These are phyloP conservation scores for Oostethus manadensis DNA, from an alignment of 2,113 vertebrate genomes.

Conservation along the genomic window DNA sequence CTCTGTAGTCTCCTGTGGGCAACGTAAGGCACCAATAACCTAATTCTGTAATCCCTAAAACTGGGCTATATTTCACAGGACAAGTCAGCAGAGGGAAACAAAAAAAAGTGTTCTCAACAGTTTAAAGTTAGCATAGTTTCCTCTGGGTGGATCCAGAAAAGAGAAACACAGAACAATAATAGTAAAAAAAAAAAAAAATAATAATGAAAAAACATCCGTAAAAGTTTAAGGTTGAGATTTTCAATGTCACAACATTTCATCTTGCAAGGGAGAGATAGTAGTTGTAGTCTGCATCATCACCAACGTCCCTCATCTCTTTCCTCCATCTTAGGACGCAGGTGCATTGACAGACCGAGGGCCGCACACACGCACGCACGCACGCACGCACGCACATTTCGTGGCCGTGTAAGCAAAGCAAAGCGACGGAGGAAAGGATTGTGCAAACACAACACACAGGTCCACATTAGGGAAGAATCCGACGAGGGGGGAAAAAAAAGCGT, in stretches of 20 bases:
- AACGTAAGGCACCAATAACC: constrained; percentile 58
- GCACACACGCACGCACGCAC: constrained; percentile 25
- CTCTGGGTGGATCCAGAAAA: not conserved
- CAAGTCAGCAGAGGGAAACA: constrained; percentile 31
- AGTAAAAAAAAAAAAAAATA: not conserved
- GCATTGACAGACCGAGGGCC: constrained; percentile 61
- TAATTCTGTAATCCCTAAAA: constrained; percentile 60
- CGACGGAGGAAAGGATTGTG: not conserved
- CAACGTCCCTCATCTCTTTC: constrained; percentile 64
- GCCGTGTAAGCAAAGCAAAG: constrained; percentile 49
- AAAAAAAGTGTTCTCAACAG: not conserved
- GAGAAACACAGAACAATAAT: not conserved
- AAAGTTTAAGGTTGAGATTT: too few species aligned
- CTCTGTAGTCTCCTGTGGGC: constrained; percentile 14
- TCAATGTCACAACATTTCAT: not conserved
- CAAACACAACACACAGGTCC: constrained; percentile 17
- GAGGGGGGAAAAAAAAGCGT: constrained; percentile 13
- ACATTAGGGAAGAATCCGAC: constrained; percentile 8
- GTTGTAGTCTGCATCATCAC: constrained; percentile 1
- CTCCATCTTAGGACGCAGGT: constrained; percentile 78
- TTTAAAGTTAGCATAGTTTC: not conserved
- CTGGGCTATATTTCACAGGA: constrained; percentile 39
- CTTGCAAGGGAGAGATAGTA: not conserved
- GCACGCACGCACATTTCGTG: constrained; percentile 41
- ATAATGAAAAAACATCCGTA: not conserved